Base-by-base conservation (phyloP, 1,140 invertebrate species). In the Drosophila subobscura region DNA sequence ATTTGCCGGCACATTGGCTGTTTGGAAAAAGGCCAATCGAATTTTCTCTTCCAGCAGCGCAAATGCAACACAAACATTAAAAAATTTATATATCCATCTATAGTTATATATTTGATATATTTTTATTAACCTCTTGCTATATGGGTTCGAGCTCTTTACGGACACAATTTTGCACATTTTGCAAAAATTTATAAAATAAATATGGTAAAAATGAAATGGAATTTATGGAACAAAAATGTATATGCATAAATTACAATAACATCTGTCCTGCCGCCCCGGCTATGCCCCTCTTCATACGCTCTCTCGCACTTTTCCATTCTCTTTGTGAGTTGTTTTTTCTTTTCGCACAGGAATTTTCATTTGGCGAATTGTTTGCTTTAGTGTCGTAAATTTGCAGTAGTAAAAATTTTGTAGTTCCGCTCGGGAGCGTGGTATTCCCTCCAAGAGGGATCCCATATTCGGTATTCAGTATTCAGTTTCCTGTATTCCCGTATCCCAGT, bases 221-320 rank as follows among this genome's bases (percentile, higher is more conserved):
- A 72, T 74, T 63, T 53, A 60, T 71, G 60, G 61, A 66, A 84
- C 57, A 74, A 67, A 58, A 73, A 55, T 68, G 49, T 68, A 52
- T 78, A 78, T 71, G 83, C 83, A 86, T 88, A 88, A 77, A 81
- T 88, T 88, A 81, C 70, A 83, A 81, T 77, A 86, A 75, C 81
- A 86, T 72, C 74, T 86, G 81, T 49, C 64, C 60, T 56, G 49
- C 64, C 25, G 53, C 50, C 65, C 47, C 47, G 20, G 41, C 54
- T 12, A 59, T 47, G 49, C 45, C 71, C 42, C 47, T 14, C 27
- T 33, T 22, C 49, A 33, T 46, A 10, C 16, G 3, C 22, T 8
- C n/a, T 44, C 51, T 72, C 59, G 46, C 50, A 54, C 53, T 49
- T 63, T 50, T 63, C 33, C 51, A 46, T 25, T 25, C 52, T 16